phyloP scores from a whole-genome alignment of 2,888 invertebrate species.

The Stenichneumon culpator region DNA sequence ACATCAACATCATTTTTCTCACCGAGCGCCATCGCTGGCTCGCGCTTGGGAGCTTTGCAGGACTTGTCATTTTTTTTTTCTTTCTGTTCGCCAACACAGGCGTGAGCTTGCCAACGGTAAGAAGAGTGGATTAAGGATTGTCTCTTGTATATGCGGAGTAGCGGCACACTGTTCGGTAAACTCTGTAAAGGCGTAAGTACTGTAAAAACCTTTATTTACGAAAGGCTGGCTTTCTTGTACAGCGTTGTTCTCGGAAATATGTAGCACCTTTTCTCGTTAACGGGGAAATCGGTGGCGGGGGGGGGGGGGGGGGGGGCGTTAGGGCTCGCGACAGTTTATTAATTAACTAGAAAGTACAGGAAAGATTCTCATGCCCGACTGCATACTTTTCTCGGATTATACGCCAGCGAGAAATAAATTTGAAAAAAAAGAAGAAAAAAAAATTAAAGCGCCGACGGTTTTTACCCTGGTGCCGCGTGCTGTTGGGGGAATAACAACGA shows the following conservation, averaged over 20 bases:
- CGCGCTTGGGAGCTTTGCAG: slow-evolving; percentile 11
- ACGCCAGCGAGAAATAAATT: slow-evolving; percentile 57
- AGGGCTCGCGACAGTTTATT: slow-evolving; percentile 50
- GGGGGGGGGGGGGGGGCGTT: background rate
- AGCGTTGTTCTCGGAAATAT: background rate
- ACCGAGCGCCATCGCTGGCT: slow-evolving; percentile 25
- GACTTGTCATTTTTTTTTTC: slow-evolving; percentile 7
- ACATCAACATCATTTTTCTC: slow-evolving; percentile 49
- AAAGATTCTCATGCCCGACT: slow-evolving; percentile 44
- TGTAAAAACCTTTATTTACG: background rate
- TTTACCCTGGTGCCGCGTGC: slow-evolving; percentile 48
- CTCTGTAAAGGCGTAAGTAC: background rate
- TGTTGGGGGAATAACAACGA: slow-evolving; percentile 61
- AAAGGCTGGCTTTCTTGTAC: background rate
- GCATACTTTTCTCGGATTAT: slow-evolving; percentile 60
- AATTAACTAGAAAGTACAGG: slow-evolving; percentile 47
- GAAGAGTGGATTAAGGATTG: slow-evolving; percentile 10
- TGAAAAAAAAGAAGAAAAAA: slow-evolving; percentile 48
- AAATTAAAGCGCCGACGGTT: slow-evolving; percentile 49
- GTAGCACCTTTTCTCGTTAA: slow-evolving; percentile 5
- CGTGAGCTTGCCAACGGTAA: background rate
- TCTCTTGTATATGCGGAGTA: background rate
- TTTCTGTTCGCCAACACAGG: slow-evolving; percentile 6
- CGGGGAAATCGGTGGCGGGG: background rate
- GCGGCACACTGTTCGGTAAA: background rate